A percentile compares a stretch with the other conserved stretches of the same genome.
Evolutionary conservation across 2,888 invertebrate species (phyloP).

Genomic region (Epirrhoe tristata): DNA sequence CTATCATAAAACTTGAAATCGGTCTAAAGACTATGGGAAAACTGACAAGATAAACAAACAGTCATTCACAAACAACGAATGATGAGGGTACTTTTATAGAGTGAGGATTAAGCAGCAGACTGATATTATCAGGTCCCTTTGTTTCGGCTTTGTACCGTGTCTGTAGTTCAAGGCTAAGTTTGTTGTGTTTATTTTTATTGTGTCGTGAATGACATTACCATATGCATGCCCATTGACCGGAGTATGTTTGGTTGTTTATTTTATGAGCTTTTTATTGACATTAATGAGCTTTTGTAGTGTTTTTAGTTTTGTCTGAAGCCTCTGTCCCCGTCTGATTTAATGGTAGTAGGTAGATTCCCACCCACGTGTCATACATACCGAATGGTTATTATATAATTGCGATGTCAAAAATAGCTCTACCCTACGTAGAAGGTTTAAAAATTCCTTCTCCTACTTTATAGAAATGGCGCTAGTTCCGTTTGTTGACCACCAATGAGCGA

Average conservation of each 20-base stretch:
- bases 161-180: constrained; percentile 57
- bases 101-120: constrained; percentile 62
- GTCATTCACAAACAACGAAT: not conserved
- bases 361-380: constrained; percentile 9
- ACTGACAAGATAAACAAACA: not conserved
- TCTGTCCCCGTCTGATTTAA: not conserved
- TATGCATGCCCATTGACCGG: constrained; percentile 26
- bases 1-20: not conserved
- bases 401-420: no score
- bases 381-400: no score
- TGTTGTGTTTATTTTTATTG: constrained; percentile 40
- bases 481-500: no score
- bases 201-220: constrained; percentile 37
- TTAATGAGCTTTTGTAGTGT: constrained; percentile 21
- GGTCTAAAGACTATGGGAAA: not conserved
- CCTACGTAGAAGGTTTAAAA: no score
- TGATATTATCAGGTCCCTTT: constrained; percentile 67
- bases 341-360: not conserved
- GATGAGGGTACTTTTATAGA: constrained; percentile 2
- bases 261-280: constrained; percentile 26
- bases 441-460: no score
- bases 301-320: constrained; percentile 12
- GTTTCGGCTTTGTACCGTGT: constrained; percentile 53
- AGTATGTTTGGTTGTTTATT: constrained; percentile 27
- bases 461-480: no score